A percentile compares a stretch with the other conserved stretches of the same genome.
phyloP scores from a whole-genome alignment of 2,113 vertebrate genomes.

The Thalassarche chlororhynchos region DNA sequence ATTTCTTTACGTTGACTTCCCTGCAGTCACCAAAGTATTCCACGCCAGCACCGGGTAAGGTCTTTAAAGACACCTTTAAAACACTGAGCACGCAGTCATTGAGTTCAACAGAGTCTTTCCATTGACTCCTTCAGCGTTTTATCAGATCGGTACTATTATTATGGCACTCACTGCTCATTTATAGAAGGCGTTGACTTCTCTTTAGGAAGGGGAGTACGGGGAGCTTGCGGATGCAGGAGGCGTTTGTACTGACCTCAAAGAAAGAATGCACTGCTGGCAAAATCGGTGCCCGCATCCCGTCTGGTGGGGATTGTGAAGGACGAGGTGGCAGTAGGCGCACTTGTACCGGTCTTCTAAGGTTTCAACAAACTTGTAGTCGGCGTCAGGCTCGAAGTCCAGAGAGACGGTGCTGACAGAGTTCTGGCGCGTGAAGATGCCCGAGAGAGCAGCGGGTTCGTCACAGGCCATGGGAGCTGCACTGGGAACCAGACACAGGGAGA shows the following conservation, averaged over 20 bases:
- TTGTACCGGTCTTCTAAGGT: slow-evolving; percentile 81
- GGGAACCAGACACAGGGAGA: neutral
- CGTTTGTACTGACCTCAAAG: slow-evolving; percentile 75
- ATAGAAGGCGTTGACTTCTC: rapidly evolving
- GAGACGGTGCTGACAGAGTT: slow-evolving; percentile 72
- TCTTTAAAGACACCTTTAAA: neutral
- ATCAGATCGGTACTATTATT: rapidly evolving
- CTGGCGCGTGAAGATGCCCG: slow-evolving; percentile 67
- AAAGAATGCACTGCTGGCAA: slow-evolving; percentile 82
- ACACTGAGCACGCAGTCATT: rapidly evolving
- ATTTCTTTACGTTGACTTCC: neutral
- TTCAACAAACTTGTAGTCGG: slow-evolving; percentile 77
- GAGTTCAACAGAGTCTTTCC: neutral
- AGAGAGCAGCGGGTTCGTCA: slow-evolving; percentile 57
- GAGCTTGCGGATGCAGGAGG: neutral
- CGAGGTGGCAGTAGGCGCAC: slow-evolving; percentile 78
- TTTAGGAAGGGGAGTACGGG: neutral
- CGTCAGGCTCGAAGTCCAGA: slow-evolving; percentile 78
- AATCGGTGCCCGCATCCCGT: slow-evolving; percentile 89
- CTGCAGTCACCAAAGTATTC: neutral
- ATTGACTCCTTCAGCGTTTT: neutral
- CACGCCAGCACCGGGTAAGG: neutral
- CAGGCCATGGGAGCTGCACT: slow-evolving; percentile 72
- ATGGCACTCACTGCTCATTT: neutral
- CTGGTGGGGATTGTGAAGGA: slow-evolving; percentile 87